Evolutionary conservation across 1,140 invertebrate genomes (phyloP), one percentile per base, ranked within the genome.

Genomic region (Eumaeus atala): DNA sequence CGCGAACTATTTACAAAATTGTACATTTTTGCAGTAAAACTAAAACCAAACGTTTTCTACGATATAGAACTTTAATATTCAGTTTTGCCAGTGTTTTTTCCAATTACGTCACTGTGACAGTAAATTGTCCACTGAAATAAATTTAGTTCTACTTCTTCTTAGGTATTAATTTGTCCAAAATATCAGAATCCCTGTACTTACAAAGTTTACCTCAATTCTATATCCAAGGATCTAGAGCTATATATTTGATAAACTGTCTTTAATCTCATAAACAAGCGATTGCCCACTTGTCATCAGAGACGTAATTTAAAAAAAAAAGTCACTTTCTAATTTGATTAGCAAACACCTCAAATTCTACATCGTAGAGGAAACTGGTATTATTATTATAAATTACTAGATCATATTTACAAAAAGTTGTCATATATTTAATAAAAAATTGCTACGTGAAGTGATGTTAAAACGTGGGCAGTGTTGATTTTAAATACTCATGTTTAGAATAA

Each of bases 1-100:
- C 57, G 66, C 54, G 57, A 70, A 38, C 16, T 84, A 84, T 82
- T 77, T 84, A 84, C 78, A 84, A 64, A 75, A 77, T 78, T 84
- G 58, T 84, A 84, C 77, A 81, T 62, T 50, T 53, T 56, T 62
- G 66, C 68, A 65, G 58, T 67, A 68, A 70, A 66, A 76, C 67
- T 67, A 67, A 68, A 64, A 44, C 40, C 40, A 64, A 44, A 44
- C 9, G 1, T 44, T 16, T 16, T 44, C 12, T 28, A 28, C 21
- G 0, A 44, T 9, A 44, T 9, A 17, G 16, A 44, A 44, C 17
- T 44, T 5, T 44, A 14, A 44, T 14, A n/a, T 2, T 28, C 6
- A 28, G 21, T 28, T 2, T 28, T 28, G 21, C 21, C 21, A 28
- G 21, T 3, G 21, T 28, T 28, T 28, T 28, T 28, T 28, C 6